Evolutionary conservation across 2,797 vertebrate species (phyloP).

Genomic region (Pagetopsis macropterus): DNA sequence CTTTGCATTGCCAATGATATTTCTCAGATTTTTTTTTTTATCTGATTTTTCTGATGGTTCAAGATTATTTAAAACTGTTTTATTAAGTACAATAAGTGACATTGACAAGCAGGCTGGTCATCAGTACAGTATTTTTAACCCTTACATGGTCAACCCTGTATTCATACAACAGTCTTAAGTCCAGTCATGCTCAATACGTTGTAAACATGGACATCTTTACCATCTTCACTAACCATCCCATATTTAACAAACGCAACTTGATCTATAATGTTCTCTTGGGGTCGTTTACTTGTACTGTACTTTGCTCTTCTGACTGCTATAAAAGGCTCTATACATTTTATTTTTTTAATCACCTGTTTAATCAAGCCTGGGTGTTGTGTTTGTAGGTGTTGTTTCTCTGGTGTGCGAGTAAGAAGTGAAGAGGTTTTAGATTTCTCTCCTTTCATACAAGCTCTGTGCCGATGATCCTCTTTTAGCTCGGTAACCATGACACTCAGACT

Average conservation of each 20-base stretch:
- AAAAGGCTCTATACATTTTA: conserved; percentile 3
- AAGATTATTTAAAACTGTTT: not conserved
- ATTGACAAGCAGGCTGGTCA: too few species aligned
- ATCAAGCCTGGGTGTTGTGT: not conserved
- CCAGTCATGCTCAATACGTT: not conserved
- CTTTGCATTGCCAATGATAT: not conserved
- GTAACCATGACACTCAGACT: conserved; percentile 77
- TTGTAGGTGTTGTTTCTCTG: conserved; percentile 43
- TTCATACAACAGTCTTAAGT: not conserved
- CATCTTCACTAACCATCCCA: not conserved
- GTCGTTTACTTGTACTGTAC: conserved; percentile 4
- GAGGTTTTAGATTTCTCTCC: conserved; percentile 66
- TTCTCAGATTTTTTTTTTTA: not conserved
- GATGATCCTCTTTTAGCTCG: conserved; percentile 73
- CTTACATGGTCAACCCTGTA: not conserved
- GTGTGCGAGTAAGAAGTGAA: conserved; percentile 56
- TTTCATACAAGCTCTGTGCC: conserved; percentile 58
- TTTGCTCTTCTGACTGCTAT: conserved; percentile 9
- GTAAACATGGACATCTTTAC: conserved; percentile 5
- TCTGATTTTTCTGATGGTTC: not conserved
- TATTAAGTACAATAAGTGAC: too few species aligned
- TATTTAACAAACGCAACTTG: not conserved
- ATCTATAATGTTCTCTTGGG: not conserved
- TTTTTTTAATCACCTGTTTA: conserved; percentile 25
- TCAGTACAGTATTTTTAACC: not conserved